Evolutionary conservation across 1,140 invertebrate species (phyloP).

Genomic region (Rhopalosiphum maidis): DNA sequence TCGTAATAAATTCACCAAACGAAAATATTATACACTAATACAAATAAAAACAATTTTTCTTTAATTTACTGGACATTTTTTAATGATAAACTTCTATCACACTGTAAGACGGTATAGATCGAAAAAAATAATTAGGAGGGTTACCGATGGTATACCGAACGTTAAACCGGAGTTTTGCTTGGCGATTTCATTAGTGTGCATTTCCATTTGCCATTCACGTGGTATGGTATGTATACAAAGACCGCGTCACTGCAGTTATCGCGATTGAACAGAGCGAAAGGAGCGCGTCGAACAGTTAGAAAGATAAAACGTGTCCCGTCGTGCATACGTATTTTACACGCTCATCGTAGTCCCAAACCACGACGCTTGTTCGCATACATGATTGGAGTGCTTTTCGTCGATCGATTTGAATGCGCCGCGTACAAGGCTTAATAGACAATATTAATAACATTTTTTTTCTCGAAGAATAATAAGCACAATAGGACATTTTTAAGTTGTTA

Average conservation of each 20-base stretch:
- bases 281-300: not conserved
- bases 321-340: not conserved
- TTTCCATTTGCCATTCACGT: not conserved
- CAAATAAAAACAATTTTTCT: too few relatives aligned
- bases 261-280: not conserved
- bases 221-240: not conserved
- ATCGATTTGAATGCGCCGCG: not conserved
- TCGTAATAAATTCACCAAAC: too few relatives aligned
- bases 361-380: not conserved
- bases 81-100: too few relatives aligned
- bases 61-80: too few relatives aligned
- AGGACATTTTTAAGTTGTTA: not conserved
- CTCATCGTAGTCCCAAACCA: not conserved
- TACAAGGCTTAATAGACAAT: not conserved
- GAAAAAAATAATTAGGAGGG: too few relatives aligned
- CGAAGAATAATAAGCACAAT: not conserved
- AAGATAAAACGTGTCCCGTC: not conserved
- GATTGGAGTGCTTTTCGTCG: constrained; percentile 10
- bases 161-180: not conserved
- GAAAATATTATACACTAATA: too few relatives aligned
- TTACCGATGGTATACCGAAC: not conserved
- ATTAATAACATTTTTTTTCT: not conserved
- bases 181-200: not conserved
- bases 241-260: not conserved
- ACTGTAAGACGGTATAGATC: too few relatives aligned